phyloP scores from a whole-genome alignment of 2,797 vertebrate genomes.

The Danio tinwini region DNA sequence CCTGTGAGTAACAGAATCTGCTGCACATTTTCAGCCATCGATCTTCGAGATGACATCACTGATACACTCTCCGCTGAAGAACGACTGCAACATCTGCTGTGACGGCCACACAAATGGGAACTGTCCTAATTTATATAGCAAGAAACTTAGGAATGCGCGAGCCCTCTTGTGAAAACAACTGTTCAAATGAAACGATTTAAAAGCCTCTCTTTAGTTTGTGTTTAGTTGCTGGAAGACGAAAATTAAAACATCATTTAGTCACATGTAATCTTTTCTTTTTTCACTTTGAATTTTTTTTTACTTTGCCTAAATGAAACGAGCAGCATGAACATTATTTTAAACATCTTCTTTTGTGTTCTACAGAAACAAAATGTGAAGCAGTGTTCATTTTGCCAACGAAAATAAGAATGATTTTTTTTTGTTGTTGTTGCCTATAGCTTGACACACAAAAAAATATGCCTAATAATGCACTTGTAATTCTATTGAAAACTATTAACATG shows the following conservation, averaged over 20 bases:
- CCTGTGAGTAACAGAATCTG: constrained; percentile 47
- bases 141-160: not conserved
- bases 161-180: not conserved
- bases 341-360: not conserved
- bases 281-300: too few relatives aligned
- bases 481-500: too few relatives aligned
- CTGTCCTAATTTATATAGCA: constrained; percentile 35
- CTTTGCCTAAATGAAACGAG: not conserved
- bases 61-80: constrained; percentile 44
- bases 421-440: too few relatives aligned
- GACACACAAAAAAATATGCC: too few relatives aligned
- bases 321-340: not conserved
- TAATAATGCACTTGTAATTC: too few relatives aligned
- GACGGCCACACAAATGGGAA: constrained; percentile 43
- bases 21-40: constrained; percentile 44
- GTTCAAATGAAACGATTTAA: not conserved
- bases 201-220: not conserved
- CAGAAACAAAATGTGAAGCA: not conserved
- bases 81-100: constrained; percentile 49
- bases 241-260: not conserved
- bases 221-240: not conserved
- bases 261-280: too few relatives aligned
- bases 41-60: constrained; percentile 51
- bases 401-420: too few relatives aligned
- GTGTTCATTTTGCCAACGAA: not conserved